Conservation (phyloP, 2,888 invertebrate species). For the Melanostoma scalare region DNA sequence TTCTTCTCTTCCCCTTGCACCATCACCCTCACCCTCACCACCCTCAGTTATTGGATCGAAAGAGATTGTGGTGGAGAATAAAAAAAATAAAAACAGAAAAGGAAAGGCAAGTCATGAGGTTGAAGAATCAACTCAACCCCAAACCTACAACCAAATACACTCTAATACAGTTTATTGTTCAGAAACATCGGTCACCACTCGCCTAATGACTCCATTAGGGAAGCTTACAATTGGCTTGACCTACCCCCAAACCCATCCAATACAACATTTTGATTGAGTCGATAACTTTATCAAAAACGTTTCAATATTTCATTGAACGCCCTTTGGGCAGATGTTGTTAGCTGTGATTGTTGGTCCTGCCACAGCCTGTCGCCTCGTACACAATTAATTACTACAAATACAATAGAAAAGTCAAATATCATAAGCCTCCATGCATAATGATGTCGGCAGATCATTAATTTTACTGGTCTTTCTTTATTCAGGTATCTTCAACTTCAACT, state of each 20-base stretch:
- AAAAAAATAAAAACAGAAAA: constrained; percentile 7
- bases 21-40: constrained; percentile 7
- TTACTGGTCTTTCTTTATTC: constrained; percentile 12
- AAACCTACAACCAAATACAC: constrained; percentile 8
- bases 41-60: constrained; percentile 5
- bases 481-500: constrained; percentile 20
- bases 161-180: constrained; percentile 62
- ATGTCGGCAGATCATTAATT: constrained; percentile 68
- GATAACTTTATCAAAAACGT: constrained; percentile 69
- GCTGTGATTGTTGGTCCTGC: constrained; percentile 9
- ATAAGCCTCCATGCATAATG: constrained; percentile 46
- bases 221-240: constrained; percentile 31
- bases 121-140: not conserved
- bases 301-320: constrained; percentile 60
- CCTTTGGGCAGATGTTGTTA: constrained; percentile 46
- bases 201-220: constrained; percentile 66
- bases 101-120: not conserved
- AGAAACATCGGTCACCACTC: constrained; percentile 59
- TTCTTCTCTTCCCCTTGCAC: not conserved
- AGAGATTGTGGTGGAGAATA: not conserved
- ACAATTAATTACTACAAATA: constrained; percentile 69
- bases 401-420: constrained; percentile 65
- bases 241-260: constrained; percentile 20
- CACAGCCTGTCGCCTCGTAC: constrained; percentile 40
- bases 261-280: constrained; percentile 64